These are phyloP conservation scores for Gastracanthus pulcherrimus DNA, from an alignment of 2,888 invertebrate species.

Conservation along the genomic window DNA sequence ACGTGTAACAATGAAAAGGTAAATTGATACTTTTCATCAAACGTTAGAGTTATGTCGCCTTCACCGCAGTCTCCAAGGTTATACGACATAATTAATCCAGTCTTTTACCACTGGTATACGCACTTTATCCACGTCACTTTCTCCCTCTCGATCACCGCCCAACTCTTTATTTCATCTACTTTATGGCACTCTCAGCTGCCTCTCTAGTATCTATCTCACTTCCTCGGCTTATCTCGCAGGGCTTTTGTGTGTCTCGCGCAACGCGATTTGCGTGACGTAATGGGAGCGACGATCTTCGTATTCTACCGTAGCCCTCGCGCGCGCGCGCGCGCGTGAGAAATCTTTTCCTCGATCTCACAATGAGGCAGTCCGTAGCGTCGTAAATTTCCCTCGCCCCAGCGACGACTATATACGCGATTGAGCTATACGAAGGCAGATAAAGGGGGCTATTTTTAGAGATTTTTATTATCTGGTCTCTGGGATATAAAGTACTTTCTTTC, in stretches of 20 bases:
- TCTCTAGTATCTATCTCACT: too few relatives aligned
- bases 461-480: constrained; percentile 36
- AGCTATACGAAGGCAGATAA: too few relatives aligned
- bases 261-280: neutral
- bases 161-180: neutral
- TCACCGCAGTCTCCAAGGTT: neutral
- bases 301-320: neutral
- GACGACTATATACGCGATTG: too few relatives aligned
- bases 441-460: constrained; percentile 42
- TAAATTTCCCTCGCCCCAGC: constrained; percentile 28
- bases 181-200: neutral
- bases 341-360: constrained; percentile 22
- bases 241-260: too few relatives aligned
- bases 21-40: too few relatives aligned
- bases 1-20: too few relatives aligned
- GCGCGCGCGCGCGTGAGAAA: neutral
- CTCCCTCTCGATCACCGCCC: neutral
- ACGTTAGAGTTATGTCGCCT: neutral
- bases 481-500: too few relatives aligned
- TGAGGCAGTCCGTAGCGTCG: constrained; percentile 13
- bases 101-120: neutral
- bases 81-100: neutral
- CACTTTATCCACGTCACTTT: neutral
- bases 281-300: neutral
- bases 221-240: neutral